Conservation (phyloP, 2,888 invertebrate genomes). For the Acleris emargana region DNA sequence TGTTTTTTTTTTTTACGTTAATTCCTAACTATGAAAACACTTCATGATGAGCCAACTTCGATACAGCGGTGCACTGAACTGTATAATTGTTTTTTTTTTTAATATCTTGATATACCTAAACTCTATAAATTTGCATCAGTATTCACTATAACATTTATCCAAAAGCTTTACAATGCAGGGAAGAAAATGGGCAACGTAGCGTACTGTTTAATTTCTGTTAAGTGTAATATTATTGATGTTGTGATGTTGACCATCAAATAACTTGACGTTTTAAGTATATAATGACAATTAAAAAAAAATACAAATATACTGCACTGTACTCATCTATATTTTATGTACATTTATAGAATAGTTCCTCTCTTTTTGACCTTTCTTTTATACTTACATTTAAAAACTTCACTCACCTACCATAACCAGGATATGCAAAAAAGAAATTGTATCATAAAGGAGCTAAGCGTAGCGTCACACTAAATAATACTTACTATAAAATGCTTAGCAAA, state of each 20-base stretch:
- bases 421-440: slow-evolving; percentile 54
- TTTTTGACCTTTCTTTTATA: slow-evolving; percentile 79
- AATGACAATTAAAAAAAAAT: too few relatives aligned
- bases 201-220: too few relatives aligned
- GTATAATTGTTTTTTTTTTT: slow-evolving; percentile 8
- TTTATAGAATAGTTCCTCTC: slow-evolving; percentile 81
- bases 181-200: too few relatives aligned
- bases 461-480: slow-evolving; percentile 47
- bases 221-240: too few relatives aligned
- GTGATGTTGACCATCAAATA: too few relatives aligned
- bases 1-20: slow-evolving; percentile 30
- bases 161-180: too few relatives aligned
- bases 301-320: slow-evolving; percentile 32
- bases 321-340: slow-evolving; percentile 74
- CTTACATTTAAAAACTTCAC: slow-evolving; percentile 62
- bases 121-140: not conserved
- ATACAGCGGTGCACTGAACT: slow-evolving; percentile 52
- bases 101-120: not conserved
- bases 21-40: slow-evolving; percentile 32
- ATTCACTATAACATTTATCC: too few relatives aligned
- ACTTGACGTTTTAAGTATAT: too few relatives aligned
- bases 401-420: slow-evolving; percentile 63
- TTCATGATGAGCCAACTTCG: slow-evolving; percentile 49
- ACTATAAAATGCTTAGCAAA: slow-evolving; percentile 67
- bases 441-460: slow-evolving; percentile 47